Percentiles rank a stretch among this genome's conserved stretches.
Conservation (phyloP, 2,113 vertebrate genomes). For the Seriola rivoliana region DNA sequence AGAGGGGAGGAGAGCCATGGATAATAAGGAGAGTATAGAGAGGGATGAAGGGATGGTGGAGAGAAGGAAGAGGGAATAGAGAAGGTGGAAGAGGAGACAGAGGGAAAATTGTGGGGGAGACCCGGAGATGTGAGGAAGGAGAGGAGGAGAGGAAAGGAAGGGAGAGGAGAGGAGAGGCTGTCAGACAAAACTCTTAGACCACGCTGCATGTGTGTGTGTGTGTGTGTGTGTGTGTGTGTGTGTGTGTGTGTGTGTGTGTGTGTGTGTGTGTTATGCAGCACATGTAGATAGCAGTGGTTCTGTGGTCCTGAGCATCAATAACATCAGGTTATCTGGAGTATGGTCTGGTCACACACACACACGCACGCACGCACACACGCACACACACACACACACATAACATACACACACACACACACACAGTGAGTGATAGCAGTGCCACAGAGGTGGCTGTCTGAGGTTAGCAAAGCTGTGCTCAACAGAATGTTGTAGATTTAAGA, state of each 20-base stretch:
- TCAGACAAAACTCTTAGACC: constrained; percentile 18
- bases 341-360: constrained; percentile 70
- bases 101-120: not conserved
- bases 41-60: not conserved
- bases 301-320: constrained; percentile 81
- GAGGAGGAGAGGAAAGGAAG: not conserved
- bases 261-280: constrained; percentile 72
- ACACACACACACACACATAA: constrained; percentile 38
- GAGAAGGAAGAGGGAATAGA: not conserved
- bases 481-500: constrained; percentile 77
- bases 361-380: constrained; percentile 43
- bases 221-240: constrained; percentile 34
- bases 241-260: constrained; percentile 62
- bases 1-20: constrained; percentile 2
- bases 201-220: constrained; percentile 58
- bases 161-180: not conserved
- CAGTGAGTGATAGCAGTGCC: constrained; percentile 77
- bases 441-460: constrained; percentile 77
- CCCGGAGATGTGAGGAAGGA: not conserved
- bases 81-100: not conserved
- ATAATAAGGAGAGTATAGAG: not conserved
- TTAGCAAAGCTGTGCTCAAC: constrained; percentile 77
- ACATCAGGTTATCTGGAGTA: constrained; percentile 78
- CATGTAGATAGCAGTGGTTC: constrained; percentile 78
- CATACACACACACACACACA: constrained; percentile 48